phyloP scores from a whole-genome alignment of 2,888 invertebrate species.

The Archips xylosteana region DNA sequence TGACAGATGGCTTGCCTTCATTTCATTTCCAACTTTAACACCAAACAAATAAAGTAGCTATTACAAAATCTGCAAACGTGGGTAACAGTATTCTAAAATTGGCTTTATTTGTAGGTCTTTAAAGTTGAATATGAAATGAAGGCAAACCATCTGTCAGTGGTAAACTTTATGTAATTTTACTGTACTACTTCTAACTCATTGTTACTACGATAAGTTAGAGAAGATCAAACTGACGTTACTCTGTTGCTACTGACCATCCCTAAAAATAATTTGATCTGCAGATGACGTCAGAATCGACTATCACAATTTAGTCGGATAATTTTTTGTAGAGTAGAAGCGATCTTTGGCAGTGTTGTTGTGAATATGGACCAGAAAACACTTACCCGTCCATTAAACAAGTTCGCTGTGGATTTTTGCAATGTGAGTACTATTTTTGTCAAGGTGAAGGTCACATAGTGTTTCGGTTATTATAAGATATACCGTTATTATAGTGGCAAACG shows the following conservation, averaged over 20 bases:
- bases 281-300: background rate
- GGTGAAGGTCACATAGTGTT: slow-evolving; percentile 1
- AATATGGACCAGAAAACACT: slow-evolving; percentile 10
- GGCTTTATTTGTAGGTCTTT: too few species aligned
- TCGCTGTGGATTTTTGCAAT: slow-evolving; percentile 56
- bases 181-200: too few species aligned
- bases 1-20: too few species aligned
- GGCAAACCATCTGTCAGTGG: too few species aligned
- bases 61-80: too few species aligned
- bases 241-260: background rate
- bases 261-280: background rate
- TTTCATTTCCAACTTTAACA: too few species aligned
- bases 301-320: background rate
- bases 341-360: background rate
- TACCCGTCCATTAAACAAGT: slow-evolving; percentile 35
- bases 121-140: too few species aligned
- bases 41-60: too few species aligned
- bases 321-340: background rate
- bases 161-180: too few species aligned
- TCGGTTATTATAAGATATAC: background rate
- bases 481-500: background rate
- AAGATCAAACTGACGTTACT: too few species aligned
- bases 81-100: too few species aligned
- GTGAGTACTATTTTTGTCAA: slow-evolving; percentile 47
- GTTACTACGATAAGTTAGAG: background rate